Evolutionary conservation across 2,888 invertebrate genomes (phyloP).

Genomic region (Ptychoptera contaminata): DNA sequence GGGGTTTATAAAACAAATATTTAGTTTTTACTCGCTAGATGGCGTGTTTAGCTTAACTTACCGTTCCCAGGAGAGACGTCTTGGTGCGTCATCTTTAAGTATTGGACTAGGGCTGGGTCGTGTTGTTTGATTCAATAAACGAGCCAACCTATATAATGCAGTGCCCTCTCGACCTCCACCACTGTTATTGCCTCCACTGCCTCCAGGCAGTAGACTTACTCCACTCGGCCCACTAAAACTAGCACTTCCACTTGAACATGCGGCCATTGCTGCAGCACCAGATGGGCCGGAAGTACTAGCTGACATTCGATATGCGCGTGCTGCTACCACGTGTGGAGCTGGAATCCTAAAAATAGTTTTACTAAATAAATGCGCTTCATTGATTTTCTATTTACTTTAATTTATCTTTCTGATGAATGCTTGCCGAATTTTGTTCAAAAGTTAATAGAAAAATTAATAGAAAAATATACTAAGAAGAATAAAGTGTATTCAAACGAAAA

Average conservation of each 20-base stretch:
- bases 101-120: conserved; percentile 20
- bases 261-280: conserved; percentile 11
- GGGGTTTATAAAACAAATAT: too few species aligned
- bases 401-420: too few species aligned
- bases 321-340: conserved; percentile 39
- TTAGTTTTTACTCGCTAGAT: too few species aligned
- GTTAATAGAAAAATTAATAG: too few species aligned
- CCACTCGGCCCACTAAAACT: conserved; percentile 11
- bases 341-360: conserved; percentile 31
- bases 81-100: conserved; percentile 32
- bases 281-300: conserved; percentile 16
- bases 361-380: too few species aligned
- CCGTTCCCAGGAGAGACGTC: conserved; percentile 41
- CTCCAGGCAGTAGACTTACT: conserved; percentile 16
- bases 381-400: too few species aligned
- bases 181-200: conserved; percentile 15
- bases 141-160: conserved; percentile 37
- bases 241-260: conserved; percentile 6
- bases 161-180: conserved; percentile 17
- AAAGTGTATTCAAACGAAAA: too few species aligned
- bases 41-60: conserved; percentile 16
- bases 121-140: conserved; percentile 36
- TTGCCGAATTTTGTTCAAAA: too few species aligned
- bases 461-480: too few species aligned
- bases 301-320: conserved; percentile 37